These are phyloP conservation scores for Caenorhabditis brenneri DNA, from an alignment of 1,140 invertebrate genomes.

Conservation along the genomic window DNA sequence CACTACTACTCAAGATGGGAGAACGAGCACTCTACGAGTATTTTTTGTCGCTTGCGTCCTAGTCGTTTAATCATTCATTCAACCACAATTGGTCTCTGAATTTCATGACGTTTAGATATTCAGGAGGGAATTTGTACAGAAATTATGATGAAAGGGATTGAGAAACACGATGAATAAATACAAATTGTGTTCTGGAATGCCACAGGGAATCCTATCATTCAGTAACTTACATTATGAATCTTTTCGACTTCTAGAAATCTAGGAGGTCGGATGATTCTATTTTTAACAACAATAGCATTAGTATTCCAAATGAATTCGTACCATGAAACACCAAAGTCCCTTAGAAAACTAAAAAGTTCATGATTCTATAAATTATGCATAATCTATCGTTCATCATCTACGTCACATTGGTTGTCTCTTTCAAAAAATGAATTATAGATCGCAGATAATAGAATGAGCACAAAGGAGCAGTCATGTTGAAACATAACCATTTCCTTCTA, in stretches of 20 bases:
- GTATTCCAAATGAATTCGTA: too few species aligned
- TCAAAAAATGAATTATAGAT: slow-evolving; percentile 23
- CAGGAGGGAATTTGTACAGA: not conserved
- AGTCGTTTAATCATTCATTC: not conserved
- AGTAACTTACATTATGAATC: too few species aligned
- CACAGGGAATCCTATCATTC: not conserved
- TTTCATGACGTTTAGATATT: not conserved
- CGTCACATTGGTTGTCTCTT: not conserved
- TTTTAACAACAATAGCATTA: too few species aligned
- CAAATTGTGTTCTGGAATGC: not conserved
- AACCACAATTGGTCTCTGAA: not conserved
- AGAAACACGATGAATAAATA: too few species aligned
- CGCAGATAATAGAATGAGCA: not conserved
- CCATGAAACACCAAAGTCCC: too few species aligned
- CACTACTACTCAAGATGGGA: not conserved
- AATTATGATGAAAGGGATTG: not conserved
- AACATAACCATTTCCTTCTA: not conserved
- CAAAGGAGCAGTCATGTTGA: not conserved
- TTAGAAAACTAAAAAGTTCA: not conserved
- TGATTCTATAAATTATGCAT: not conserved
- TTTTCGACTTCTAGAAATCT: too few species aligned
- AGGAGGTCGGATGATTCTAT: too few species aligned
- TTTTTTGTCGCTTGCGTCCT: not conserved
- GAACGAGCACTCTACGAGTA: not conserved
- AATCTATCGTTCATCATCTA: not conserved